Percentiles rank a stretch among this genome's conserved stretches.
Conservation (phyloP, 1,140 invertebrate species). For the Drosophila nikananu region DNA sequence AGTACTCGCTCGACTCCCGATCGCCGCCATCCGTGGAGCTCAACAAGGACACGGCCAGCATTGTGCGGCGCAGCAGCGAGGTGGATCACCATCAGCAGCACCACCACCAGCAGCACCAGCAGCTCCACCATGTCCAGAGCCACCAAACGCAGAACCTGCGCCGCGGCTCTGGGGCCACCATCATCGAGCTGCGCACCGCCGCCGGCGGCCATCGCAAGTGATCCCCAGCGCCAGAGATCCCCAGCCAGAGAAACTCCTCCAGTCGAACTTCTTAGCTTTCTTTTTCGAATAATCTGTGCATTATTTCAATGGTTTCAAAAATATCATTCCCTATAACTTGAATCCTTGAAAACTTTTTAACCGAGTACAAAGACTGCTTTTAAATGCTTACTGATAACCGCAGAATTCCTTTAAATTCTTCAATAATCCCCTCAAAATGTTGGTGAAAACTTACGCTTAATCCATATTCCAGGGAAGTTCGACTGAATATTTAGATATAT, state of each 20-base stretch:
- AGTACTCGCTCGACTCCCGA: constrained; percentile 75
- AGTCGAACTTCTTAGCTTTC: constrained; percentile 13
- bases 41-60: constrained; percentile 85
- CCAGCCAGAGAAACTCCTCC: background rate
- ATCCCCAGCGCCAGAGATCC: background rate
- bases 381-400: background rate
- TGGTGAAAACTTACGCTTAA: background rate
- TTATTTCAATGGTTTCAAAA: no score
- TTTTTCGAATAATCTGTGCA: background rate
- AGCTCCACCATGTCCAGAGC: constrained; percentile 36
- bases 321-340: background rate
- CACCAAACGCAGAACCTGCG: constrained; percentile 66
- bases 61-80: constrained; percentile 88
- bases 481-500: background rate
- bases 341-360: background rate
- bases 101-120: background rate
- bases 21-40: constrained; percentile 76
- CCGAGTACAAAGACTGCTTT: background rate
- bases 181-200: constrained; percentile 61
- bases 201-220: constrained; percentile 55
- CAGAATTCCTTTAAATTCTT: background rate
- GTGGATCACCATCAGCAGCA: constrained; percentile 67
- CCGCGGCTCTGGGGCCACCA: constrained; percentile 63
- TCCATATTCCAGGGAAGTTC: background rate
- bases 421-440: background rate